A percentile compares a stretch with the other conserved stretches of the same genome.
phyloP scores from a whole-genome alignment of 2,797 vertebrate species.

The Margarornis squamiger region DNA sequence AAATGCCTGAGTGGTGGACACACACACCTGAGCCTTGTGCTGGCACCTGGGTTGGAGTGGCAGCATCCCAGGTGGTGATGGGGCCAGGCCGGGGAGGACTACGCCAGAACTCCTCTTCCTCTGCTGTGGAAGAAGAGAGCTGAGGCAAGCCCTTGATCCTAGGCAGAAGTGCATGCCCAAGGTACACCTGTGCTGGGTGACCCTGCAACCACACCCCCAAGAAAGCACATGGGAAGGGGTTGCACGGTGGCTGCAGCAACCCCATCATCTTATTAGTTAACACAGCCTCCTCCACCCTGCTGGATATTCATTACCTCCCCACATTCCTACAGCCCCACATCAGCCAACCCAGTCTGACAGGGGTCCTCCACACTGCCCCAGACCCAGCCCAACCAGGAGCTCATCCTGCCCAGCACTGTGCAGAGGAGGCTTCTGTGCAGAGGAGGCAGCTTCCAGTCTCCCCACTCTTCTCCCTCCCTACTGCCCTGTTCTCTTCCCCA shows the following conservation, averaged over 20 bases:
- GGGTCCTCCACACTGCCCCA: fast-evolving
- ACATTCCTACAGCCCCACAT: not conserved
- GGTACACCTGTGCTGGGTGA: not conserved
- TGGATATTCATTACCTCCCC: not conserved
- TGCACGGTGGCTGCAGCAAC: not conserved
- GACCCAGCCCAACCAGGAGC: not conserved
- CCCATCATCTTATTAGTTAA: not conserved
- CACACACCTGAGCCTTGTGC: constrained; percentile 62
- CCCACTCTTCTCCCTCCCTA: not conserved
- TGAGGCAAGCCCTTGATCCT: not conserved
- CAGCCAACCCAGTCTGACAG: not conserved
- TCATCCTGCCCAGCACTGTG: not conserved
- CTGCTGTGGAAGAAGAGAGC: not conserved
- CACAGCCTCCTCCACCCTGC: not conserved
- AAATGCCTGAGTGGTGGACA: not conserved
- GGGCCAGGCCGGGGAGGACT: constrained; percentile 56
- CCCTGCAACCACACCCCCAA: not conserved
- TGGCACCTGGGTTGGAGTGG: constrained; percentile 61
- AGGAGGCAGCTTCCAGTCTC: not conserved
- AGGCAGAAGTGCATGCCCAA: not conserved
- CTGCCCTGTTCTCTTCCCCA: not conserved
- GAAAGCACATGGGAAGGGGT: not conserved
- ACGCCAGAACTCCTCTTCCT: constrained; percentile 70
- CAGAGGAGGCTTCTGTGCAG: not conserved
- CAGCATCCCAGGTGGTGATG: constrained; percentile 52